Conservation (phyloP, 2,888 invertebrate species). For the Drosophila nr. medialis region DNA sequence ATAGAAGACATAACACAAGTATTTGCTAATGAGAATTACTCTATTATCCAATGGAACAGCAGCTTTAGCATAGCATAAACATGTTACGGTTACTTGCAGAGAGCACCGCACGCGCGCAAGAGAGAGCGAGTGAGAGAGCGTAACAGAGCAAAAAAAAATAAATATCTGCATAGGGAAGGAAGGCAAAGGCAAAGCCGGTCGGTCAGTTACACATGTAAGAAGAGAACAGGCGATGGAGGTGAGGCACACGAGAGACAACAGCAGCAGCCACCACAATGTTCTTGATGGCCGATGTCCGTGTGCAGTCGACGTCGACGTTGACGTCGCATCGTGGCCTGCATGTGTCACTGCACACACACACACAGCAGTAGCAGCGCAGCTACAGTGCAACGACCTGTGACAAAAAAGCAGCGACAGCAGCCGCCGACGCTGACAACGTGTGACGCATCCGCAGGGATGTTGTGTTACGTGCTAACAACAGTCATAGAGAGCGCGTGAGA, state of each 20-base stretch:
- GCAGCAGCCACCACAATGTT: constrained; percentile 50
- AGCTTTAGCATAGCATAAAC: constrained; percentile 56
- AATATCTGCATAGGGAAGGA: constrained; percentile 56
- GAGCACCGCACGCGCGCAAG: constrained; percentile 5
- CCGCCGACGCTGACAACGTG: constrained; percentile 63
- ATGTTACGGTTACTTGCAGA: constrained; percentile 53
- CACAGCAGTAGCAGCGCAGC: constrained; percentile 31
- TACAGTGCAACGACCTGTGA: constrained; percentile 77
- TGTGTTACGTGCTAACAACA: constrained; percentile 73
- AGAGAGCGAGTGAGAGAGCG: constrained; percentile 10
- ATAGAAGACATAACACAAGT: constrained; percentile 50
- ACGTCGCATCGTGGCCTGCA: constrained; percentile 65
- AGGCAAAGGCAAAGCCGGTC: constrained; percentile 43
- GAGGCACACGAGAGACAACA: constrained; percentile 23
- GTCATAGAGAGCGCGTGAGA: constrained; percentile 32
- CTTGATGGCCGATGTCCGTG: constrained; percentile 55
- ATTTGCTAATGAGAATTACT: constrained; percentile 60
- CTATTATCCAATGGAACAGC: constrained; percentile 39
- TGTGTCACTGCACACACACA: constrained; percentile 66
- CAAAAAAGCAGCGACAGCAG: constrained; percentile 70
- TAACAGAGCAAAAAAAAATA: constrained; percentile 35
- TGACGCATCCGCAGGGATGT: constrained; percentile 77
- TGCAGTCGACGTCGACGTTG: constrained; percentile 43
- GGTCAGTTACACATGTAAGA: constrained; percentile 36
- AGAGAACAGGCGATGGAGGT: constrained; percentile 5